Percentiles rank a stretch among this genome's conserved stretches.
Conservation (phyloP, 2,113 vertebrate species). For the Seriola rivoliana region DNA sequence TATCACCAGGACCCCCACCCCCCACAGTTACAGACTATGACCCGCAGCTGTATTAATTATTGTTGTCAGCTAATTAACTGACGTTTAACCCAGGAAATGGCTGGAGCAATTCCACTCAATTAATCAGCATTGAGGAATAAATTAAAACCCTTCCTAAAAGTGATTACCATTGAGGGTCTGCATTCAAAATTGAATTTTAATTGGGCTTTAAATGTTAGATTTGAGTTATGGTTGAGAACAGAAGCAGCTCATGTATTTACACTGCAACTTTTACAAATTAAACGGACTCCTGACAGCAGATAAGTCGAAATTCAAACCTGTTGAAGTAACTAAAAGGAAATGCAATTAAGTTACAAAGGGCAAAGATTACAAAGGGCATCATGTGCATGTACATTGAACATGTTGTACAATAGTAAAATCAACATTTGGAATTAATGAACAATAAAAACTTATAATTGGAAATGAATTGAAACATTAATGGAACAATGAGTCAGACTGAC, state of each 20-base stretch:
- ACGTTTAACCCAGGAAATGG: constrained; percentile 80
- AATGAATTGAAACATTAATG: not conserved
- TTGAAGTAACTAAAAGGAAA: constrained; percentile 1
- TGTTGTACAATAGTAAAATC: not conserved
- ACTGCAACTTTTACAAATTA: constrained; percentile 15
- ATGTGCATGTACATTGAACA: constrained; percentile 7
- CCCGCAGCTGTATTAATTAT: constrained; percentile 83
- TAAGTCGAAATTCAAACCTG: constrained; percentile 17
- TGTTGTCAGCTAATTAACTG: constrained; percentile 85
- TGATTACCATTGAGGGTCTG: constrained; percentile 69
- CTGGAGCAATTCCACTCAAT: constrained; percentile 76
- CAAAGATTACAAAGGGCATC: constrained; percentile 12
- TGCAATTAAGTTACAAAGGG: constrained; percentile 37
- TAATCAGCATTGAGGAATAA: constrained; percentile 81
- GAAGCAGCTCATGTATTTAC: not conserved
- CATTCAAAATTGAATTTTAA: constrained; percentile 74
- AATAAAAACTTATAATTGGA: not conserved
- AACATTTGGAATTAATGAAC: not conserved
- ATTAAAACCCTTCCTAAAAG: constrained; percentile 68
- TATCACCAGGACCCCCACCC: constrained; percentile 41
- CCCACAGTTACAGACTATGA: constrained; percentile 57
- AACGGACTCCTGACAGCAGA: constrained; percentile 15
- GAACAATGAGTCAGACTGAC: not conserved
- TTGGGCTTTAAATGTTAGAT: constrained; percentile 53
- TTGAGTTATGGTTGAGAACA: constrained; percentile 41